A percentile compares a stretch with the other conserved stretches of the same genome.
Evolutionary conservation across 2,888 invertebrate species (phyloP).

Genomic region (Eupelmus urozonus): DNA sequence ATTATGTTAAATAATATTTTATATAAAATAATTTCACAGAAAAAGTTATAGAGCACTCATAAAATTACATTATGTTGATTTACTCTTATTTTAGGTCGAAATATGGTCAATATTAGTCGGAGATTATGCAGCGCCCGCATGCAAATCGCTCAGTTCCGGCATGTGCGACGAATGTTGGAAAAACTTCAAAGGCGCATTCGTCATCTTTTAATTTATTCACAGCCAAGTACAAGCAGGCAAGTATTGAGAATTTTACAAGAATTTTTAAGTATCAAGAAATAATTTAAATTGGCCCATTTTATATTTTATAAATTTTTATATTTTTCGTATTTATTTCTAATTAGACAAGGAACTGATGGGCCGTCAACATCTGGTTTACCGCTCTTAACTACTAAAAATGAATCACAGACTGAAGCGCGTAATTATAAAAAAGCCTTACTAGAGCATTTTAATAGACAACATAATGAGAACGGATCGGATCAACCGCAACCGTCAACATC

Average conservation of each 20-base stretch:
- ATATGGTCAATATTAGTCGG: no score
- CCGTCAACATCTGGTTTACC: constrained; percentile 16
- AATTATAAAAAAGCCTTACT: constrained; percentile 67
- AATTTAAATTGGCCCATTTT: no score
- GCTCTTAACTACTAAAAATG: constrained; percentile 60
- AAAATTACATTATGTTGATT: no score
- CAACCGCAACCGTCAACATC: constrained; percentile 49
- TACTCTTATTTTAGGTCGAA: no score
- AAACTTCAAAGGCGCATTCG: constrained; percentile 82
- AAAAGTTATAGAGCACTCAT: no score
- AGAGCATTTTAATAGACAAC: constrained; percentile 66
- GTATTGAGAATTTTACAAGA: background rate
- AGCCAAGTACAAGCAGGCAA: constrained; percentile 49
- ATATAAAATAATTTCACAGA: no score
- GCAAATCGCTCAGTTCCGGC: constrained; percentile 78
- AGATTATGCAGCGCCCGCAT: no score
- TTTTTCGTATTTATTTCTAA: background rate
- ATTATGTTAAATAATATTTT: no score
- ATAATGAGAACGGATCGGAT: constrained; percentile 55
- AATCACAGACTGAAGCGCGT: constrained; percentile 57
- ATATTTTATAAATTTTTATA: constrained; percentile 3
- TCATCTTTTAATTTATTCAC: constrained; percentile 71
- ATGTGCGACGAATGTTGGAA: constrained; percentile 83
- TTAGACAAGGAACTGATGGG: constrained; percentile 22
- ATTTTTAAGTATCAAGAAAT: no score